Percentiles rank a stretch among this genome's conserved stretches.
Conservation (phyloP, 2,113 vertebrate genomes). For the Amblyornis subalaris region DNA sequence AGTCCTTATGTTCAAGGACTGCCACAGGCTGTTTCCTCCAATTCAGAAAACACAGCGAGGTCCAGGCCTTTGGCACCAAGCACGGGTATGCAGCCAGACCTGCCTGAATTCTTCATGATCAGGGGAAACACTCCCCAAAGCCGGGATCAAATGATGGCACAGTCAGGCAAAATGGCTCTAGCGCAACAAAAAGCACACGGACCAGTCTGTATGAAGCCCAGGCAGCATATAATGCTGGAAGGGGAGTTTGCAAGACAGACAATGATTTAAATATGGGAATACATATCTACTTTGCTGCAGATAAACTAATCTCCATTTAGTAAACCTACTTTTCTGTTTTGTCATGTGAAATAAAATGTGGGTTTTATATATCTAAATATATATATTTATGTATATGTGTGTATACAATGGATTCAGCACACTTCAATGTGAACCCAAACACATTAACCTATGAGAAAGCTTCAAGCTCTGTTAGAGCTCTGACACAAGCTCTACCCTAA, state of each 20-base stretch:
- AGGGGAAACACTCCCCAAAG: not conserved
- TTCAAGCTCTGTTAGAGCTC: not conserved
- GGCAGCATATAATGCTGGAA: fast-evolving
- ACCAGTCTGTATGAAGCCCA: not conserved
- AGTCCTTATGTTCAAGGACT: not conserved
- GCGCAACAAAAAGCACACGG: fast-evolving
- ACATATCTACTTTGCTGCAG: not conserved
- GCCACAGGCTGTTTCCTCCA: not conserved
- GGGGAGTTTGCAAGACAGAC: not conserved
- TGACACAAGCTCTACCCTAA: not conserved
- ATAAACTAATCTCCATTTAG: not conserved
- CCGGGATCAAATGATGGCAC: fast-evolving
- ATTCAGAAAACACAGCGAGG: not conserved
- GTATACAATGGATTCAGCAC: not conserved
- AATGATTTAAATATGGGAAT: not conserved
- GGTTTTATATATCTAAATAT: not conserved
- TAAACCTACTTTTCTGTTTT: not conserved
- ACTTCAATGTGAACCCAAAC: not conserved
- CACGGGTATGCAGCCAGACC: not conserved
- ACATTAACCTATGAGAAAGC: not conserved
- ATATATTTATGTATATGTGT: not conserved
- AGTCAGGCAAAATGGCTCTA: not conserved
- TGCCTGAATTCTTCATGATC: not conserved
- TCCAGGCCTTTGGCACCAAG: not conserved
- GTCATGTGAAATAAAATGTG: not conserved